Evolutionary conservation across 2,797 vertebrate genomes (phyloP).

Genomic region (Syngnathus acus): DNA sequence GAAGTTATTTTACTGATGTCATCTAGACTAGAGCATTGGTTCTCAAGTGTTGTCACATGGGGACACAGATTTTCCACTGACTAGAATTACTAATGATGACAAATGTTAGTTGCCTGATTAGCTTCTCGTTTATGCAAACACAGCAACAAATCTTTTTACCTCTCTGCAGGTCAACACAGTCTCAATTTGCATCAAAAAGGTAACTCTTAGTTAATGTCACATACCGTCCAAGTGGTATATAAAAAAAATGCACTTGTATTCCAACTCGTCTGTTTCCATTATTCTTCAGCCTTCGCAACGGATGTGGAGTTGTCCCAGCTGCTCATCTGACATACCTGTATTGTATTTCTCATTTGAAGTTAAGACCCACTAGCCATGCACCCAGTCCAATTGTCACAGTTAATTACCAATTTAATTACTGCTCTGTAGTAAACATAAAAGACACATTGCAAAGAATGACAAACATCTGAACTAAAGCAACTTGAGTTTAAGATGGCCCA

Average conservation of each 20-base stretch:
- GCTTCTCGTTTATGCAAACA: background rate
- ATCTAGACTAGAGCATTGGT: background rate
- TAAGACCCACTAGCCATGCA: conserved; percentile 8
- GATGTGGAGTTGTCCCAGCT: conserved; percentile 9
- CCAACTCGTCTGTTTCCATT: conserved; percentile 14
- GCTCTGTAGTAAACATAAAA: background rate
- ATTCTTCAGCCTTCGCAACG: background rate
- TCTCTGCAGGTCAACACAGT: background rate
- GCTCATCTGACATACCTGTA: conserved; percentile 14
- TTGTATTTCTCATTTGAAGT: conserved; percentile 22
- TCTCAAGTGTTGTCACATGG: background rate
- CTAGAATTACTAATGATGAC: background rate
- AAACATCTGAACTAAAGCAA: background rate
- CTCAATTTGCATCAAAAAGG: background rate
- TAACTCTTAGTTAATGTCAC: background rate
- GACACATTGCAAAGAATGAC: background rate
- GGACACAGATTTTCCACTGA: background rate
- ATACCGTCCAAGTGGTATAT: background rate
- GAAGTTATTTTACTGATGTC: background rate
- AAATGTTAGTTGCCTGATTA: background rate
- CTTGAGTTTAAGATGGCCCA: background rate
- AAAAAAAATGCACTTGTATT: background rate
- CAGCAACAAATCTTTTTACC: background rate
- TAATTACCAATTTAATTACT: background rate
- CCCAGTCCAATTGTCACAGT: background rate